Evolutionary conservation across 2,888 invertebrate genomes (phyloP).

Genomic region (Leuctra nigra): DNA sequence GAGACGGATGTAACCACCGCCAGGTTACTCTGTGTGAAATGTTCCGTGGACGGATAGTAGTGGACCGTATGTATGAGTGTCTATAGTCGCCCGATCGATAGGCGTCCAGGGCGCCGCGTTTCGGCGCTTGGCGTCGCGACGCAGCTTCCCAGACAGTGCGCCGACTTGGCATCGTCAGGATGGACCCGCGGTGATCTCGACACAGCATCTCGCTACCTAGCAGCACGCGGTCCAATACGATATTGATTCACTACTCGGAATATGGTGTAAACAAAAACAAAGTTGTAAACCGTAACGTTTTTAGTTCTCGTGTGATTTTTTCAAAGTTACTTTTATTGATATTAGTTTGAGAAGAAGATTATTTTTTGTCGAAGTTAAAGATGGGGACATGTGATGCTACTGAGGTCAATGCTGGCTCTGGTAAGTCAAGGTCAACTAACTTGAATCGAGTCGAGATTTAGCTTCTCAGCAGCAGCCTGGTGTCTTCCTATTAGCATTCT

Average conservation of each 20-base stretch:
- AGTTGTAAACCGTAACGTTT: too few species aligned
- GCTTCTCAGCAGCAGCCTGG: not conserved
- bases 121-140: slow-evolving; percentile 7
- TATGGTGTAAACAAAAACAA: too few species aligned
- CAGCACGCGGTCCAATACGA: not conserved
- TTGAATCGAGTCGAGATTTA: not conserved
- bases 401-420: slow-evolving; percentile 15
- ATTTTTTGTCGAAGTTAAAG: not conserved
- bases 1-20: too few species aligned
- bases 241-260: not conserved
- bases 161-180: not conserved
- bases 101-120: not conserved
- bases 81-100: slow-evolving; percentile 5
- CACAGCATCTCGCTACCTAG: not conserved
- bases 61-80: slow-evolving; percentile 8
- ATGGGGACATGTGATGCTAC: slow-evolving; percentile 9
- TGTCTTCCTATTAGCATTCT: not conserved
- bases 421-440: slow-evolving; percentile 18
- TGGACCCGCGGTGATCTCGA: too few species aligned
- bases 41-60: slow-evolving; percentile 6
- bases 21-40: not conserved
- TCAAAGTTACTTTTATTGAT: not conserved
- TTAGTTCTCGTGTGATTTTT: not conserved
- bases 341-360: not conserved
- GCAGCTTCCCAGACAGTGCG: slow-evolving; percentile 18